Evolutionary conservation across 1,140 invertebrate species (phyloP).

Genomic region (Sipha flava): DNA sequence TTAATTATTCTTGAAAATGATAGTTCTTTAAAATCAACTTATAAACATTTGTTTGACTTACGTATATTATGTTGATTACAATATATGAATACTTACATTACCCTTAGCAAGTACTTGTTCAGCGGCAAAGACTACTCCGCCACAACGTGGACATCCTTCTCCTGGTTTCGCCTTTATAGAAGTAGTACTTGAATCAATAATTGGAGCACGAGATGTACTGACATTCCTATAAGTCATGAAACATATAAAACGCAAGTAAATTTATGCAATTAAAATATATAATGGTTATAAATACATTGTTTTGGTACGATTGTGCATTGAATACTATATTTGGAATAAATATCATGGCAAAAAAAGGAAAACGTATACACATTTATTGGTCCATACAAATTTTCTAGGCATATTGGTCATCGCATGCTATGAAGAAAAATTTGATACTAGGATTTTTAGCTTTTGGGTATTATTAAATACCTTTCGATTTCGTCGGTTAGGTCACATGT

Average conservation of each 20-base stretch:
- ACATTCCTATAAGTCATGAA: constrained; percentile 39
- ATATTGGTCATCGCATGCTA: not conserved
- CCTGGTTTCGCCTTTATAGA: constrained; percentile 70
- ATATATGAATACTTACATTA: constrained; percentile 39
- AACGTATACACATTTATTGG: not conserved
- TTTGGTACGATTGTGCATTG: not conserved
- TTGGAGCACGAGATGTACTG: constrained; percentile 37
- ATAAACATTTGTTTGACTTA: no score
- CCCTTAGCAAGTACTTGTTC: constrained; percentile 69
- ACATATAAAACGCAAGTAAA: not conserved
- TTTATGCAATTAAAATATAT: not conserved
- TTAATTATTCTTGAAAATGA: no score
- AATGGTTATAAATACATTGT: not conserved
- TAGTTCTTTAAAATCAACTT: no score
- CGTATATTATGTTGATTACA: no score
- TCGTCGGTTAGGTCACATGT: constrained; percentile 49
- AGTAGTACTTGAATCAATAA: constrained; percentile 61
- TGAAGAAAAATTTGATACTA: not conserved
- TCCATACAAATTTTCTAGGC: not conserved
- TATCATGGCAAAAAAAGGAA: not conserved
- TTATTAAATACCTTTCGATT: constrained; percentile 14
- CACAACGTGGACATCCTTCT: constrained; percentile 80
- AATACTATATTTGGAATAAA: not conserved
- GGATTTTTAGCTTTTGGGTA: not conserved
- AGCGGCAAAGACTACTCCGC: constrained; percentile 80